Conservation (phyloP, 2,888 invertebrate genomes). For the Epinotia demarniana region DNA sequence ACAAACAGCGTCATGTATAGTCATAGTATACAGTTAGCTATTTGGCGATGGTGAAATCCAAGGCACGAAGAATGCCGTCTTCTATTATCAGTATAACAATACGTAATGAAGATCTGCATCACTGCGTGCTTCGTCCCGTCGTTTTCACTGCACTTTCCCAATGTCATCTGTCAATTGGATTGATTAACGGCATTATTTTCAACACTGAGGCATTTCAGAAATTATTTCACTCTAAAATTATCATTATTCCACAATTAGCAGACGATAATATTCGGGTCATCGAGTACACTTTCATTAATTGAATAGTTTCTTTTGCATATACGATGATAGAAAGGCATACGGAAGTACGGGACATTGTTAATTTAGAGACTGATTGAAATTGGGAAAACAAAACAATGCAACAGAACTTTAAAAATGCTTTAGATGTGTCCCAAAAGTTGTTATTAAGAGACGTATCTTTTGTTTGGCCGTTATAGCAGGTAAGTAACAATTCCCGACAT, state of each 20-base stretch:
- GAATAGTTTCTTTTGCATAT: background rate
- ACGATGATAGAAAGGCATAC: background rate
- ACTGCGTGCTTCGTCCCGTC: conserved; percentile 19
- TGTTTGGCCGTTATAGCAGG: background rate
- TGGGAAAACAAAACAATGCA: too few relatives aligned
- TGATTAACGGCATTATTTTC: conserved; percentile 1
- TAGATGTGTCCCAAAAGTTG: background rate
- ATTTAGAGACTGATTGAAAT: background rate
- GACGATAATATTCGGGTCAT: background rate
- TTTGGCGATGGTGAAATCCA: background rate
- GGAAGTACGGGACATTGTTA: background rate
- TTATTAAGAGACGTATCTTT: background rate
- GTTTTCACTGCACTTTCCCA: conserved; percentile 29
- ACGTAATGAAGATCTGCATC: conserved; percentile 28
- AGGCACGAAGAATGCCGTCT: background rate
- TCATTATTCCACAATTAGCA: background rate
- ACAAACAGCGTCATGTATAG: too few relatives aligned
- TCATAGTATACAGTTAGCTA: background rate
- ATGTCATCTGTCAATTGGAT: conserved; percentile 10
- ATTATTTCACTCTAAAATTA: background rate
- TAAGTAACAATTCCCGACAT: background rate
- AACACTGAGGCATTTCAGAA: background rate
- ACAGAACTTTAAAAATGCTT: background rate
- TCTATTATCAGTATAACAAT: conserved; percentile 18
- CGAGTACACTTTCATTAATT: background rate